Base-by-base conservation (phyloP, 2,797 vertebrate genomes). In the Mus minutoides region DNA sequence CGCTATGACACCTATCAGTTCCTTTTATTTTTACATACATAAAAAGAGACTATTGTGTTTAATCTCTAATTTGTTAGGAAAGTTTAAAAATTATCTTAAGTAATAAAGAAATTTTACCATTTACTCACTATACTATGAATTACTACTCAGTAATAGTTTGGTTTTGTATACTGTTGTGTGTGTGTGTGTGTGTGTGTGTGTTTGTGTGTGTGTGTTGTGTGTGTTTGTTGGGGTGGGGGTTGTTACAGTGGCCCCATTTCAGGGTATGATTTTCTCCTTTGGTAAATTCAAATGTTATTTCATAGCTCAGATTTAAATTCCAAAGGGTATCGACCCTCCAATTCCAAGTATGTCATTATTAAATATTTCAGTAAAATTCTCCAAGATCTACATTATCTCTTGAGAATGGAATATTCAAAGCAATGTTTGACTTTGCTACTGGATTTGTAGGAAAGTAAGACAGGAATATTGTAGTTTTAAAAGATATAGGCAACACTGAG, bases 351-450 rank as follows among this genome's bases (percentile, higher is more conserved):
- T 96, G 69, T 56, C 75, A 90, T 90, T 97, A 93, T 92, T 97
- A 96, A 97, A 95, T 95, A 96, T 92, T 96, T 96, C 54, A 96
- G 82, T 90, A 26, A 85, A 93, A 93, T 92, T 97, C 85, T 97
- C 85, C 86, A 82, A 96, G 88, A 60, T 88, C 88, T 93, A 82
- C 56, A 83, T 94, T 88, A 40, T 90, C 92, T 96, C 90, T 94
- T 88, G 78, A 92, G 93, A 97, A 95, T 88, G 67, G 78, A 96
- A 97, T 80, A 84, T 77, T 93, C 77, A 79, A 95, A 96, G 67
- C 37, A 83, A 76, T 86, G 56, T 94, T 80, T 86, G 54, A 92
- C 62, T 96, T 88, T 93, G 78, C 82, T 94, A 37, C 73, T 96
- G 69, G 40, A 96, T 95, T 96, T 95, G 31, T 71, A 93, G 82